A percentile compares a stretch with the other conserved stretches of the same genome.
Conservation (phyloP, 2,888 invertebrate species). For the Drosophila falleni region DNA sequence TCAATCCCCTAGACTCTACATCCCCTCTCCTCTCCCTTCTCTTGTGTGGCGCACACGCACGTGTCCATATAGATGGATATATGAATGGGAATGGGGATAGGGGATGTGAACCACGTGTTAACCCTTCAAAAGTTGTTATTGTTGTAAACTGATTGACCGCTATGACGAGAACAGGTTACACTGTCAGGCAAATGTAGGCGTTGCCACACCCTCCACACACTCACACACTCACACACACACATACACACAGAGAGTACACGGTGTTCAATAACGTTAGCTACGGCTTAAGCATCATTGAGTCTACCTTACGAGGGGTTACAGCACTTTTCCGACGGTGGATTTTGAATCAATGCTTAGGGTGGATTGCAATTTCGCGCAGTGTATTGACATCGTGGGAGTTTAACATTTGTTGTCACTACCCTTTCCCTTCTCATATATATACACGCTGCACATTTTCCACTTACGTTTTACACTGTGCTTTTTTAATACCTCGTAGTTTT, state of each 20-base stretch:
- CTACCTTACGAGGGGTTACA: constrained; percentile 22
- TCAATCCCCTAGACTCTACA: background rate
- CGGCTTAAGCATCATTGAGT: constrained; percentile 60
- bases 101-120: constrained; percentile 66
- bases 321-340: background rate
- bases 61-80: constrained; percentile 10
- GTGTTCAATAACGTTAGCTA: constrained; percentile 52
- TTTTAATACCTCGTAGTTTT: background rate
- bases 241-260: background rate
- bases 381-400: constrained; percentile 78
- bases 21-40: background rate
- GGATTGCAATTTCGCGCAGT: constrained; percentile 48
- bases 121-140: constrained; percentile 73
- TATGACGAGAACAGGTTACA: constrained; percentile 19
- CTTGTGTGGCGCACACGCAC: background rate
- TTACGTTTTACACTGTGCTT: constrained; percentile 38
- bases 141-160: constrained; percentile 73
- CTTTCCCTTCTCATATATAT: background rate
- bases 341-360: constrained; percentile 14
- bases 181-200: constrained; percentile 26
- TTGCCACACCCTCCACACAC: constrained; percentile 3
- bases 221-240: background rate
- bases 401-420: constrained; percentile 65
- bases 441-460: constrained; percentile 50
- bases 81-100: constrained; percentile 3